Base-by-base conservation (phyloP, 2,113 vertebrate genomes). In the Microcebus jonahi region DNA sequence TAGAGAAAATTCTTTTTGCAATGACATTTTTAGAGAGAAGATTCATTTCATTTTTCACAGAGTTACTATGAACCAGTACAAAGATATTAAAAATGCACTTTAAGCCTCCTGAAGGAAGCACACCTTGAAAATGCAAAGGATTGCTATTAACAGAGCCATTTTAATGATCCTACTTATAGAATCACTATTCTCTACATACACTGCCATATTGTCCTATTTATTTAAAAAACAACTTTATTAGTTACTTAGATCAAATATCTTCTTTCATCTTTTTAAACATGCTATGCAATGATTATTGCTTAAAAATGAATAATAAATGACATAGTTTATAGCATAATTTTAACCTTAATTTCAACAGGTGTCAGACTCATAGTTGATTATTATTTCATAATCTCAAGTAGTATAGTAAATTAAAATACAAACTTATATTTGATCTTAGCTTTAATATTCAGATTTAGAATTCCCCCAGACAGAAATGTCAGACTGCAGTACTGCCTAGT, bases 1-100 rank as follows among this genome's bases (percentile, higher is more conserved):
- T 3, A 76, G 88, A 86, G 80, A 97, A 96, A 92, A 68, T 95
- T 83, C 8, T 57, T 91, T 95, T 50, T 42, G 50, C 55, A 93
- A 18, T 89, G 82, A 96, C 50, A 95, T 91, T 96, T 94, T 97
- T 48, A 81, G n/a, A 71, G n/a, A 61, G 20, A 4, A 96, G 31
- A 90, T 89, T 65, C 86, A 48, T 88, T 90, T 90, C 90, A 94
- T 91, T 96, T 95, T 94, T 96, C 77, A 50, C 4, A 57, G 53
- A 77, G 50, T 81, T 92, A 50, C 48, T 65, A 27, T 96, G 86
- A 93, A 92, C 48, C 8, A 57, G 18, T 36, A 90, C 25, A 67
- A 84, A 81, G 34, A 91, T 79, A 59, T 89, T 91, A 0, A 42
- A 97, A 94, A 86, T 63, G 21, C 14, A 73, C 50, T 57, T 81